phyloP scores from a whole-genome alignment of 2,888 invertebrate genomes.

The Ecdyonurus torrentis region DNA sequence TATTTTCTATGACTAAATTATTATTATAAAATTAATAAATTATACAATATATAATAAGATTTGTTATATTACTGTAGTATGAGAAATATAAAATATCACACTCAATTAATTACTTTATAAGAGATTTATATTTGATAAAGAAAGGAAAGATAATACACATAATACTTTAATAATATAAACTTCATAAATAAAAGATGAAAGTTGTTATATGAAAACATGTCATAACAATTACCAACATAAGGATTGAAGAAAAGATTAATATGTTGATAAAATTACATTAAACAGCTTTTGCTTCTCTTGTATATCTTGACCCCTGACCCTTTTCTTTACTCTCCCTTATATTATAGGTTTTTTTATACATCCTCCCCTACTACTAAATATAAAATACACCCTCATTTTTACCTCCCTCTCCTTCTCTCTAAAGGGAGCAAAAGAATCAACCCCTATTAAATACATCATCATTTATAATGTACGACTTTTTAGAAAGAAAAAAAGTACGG shows the following conservation, averaged over 20 bases:
- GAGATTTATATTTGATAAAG: no score
- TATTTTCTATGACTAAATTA: no score
- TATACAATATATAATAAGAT: no score
- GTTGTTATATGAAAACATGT: neutral
- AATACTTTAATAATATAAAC: no score
- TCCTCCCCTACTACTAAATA: slow-evolving; percentile 4
- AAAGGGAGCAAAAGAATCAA: neutral
- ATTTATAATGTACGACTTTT: neutral
- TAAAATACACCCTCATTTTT: neutral
- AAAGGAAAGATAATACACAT: no score
- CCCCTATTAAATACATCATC: neutral
- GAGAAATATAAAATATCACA: no score
- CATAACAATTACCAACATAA: neutral
- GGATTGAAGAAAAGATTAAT: neutral
- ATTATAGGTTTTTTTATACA: no score
- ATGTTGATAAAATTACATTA: neutral
- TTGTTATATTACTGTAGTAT: no score
- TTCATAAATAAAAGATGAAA: no score
- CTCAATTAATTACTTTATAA: no score
- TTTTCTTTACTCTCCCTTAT: slow-evolving; percentile 3
- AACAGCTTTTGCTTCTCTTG: neutral
- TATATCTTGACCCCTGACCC: slow-evolving; percentile 5
- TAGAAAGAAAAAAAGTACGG: neutral
- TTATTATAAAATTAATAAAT: no score
- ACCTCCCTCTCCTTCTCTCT: slow-evolving; percentile 3